These are phyloP conservation scores for Monochamus alternatus DNA, from an alignment of 2,888 invertebrate genomes.

Conservation along the genomic window DNA sequence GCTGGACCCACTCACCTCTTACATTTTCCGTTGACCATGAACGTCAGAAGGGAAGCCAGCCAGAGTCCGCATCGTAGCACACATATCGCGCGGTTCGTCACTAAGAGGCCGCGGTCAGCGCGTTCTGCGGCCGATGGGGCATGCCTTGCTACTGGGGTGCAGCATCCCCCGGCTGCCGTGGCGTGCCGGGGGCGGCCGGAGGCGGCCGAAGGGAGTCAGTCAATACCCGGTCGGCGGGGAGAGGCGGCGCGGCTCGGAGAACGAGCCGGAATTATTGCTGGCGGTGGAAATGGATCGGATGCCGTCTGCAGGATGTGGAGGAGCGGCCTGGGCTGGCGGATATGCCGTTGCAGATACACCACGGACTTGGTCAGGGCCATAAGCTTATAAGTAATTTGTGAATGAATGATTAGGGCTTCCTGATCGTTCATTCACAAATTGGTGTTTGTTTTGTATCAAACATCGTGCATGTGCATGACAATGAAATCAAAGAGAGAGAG, in stretches of 20 bases:
- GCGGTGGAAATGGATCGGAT: conserved; percentile 57
- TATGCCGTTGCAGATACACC: background rate
- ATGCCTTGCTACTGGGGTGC: conserved; percentile 68
- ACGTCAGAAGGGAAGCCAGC: conserved; percentile 28
- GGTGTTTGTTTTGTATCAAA: no score
- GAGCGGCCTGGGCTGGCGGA: background rate
- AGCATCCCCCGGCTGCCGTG: conserved; percentile 66
- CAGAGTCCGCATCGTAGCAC: conserved; percentile 36
- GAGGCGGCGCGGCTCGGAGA: conserved; percentile 60
- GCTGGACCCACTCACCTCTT: conserved; percentile 57
- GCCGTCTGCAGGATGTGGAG: conserved; percentile 48
- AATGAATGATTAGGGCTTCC: no score
- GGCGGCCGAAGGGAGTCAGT: conserved; percentile 65
- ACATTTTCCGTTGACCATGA: conserved; percentile 56
- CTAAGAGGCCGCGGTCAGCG: conserved; percentile 52
- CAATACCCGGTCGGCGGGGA: conserved; percentile 66
- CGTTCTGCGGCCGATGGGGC: conserved; percentile 58
- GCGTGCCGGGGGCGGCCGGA: conserved; percentile 62
- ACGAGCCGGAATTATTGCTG: conserved; percentile 62
- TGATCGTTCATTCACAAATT: no score
- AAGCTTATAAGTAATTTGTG: no score
- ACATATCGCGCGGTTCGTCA: conserved; percentile 53
- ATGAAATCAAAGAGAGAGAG: no score
- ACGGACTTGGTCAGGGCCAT: background rate
- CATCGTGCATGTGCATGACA: no score